These are phyloP conservation scores for Aldrovandia affinis DNA, from an alignment of 2,797 vertebrate species.

Conservation along the genomic window DNA sequence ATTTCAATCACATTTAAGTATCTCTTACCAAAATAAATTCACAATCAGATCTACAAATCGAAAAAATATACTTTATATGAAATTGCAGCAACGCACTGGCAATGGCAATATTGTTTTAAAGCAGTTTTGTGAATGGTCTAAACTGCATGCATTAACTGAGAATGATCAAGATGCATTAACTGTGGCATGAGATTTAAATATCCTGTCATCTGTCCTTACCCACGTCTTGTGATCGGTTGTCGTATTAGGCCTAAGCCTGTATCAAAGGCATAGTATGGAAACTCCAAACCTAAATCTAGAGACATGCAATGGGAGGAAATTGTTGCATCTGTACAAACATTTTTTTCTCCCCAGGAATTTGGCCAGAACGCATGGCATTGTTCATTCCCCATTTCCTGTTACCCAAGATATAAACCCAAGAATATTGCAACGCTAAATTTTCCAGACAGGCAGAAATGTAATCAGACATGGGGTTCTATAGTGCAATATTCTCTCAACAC, in stretches of 20 bases:
- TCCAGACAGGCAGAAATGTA: background rate
- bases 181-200: background rate
- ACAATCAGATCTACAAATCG: no score
- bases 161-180: background rate
- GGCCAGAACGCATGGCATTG: constrained; percentile 23
- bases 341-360: background rate
- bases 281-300: background rate
- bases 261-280: background rate
- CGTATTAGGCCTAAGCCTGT: background rate
- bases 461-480: background rate
- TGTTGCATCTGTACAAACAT: background rate
- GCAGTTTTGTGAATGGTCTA: background rate
- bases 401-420: constrained; percentile 34
- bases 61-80: background rate
- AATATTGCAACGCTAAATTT: constrained; percentile 3
- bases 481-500: background rate
- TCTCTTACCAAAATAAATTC: background rate
- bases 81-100: background rate
- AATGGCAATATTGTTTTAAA: background rate
- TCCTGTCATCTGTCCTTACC: background rate
- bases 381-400: constrained; percentile 41
- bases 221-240: background rate
- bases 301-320: constrained; percentile 26
- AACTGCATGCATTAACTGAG: no score
- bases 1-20: background rate